Percentiles rank a stretch among this genome's conserved stretches.
Evolutionary conservation across 2,797 vertebrate species (phyloP).

Genomic region (Sebastes ruberrimus): DNA sequence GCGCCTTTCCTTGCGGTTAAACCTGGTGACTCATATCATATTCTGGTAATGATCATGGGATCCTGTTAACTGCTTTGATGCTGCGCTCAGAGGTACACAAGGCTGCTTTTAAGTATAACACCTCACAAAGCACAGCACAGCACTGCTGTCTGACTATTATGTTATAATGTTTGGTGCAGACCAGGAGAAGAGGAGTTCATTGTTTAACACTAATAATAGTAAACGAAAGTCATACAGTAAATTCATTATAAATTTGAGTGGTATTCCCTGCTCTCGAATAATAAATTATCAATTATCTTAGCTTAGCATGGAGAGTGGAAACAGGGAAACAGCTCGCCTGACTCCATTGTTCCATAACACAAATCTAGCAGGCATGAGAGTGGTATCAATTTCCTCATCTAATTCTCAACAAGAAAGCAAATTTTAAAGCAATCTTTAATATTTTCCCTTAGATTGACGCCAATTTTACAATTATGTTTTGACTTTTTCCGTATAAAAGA

Average conservation of each 20-base stretch:
- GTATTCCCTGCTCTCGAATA: background rate
- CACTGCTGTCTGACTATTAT: background rate
- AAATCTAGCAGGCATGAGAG: too few species aligned
- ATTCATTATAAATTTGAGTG: background rate
- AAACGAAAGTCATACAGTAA: background rate
- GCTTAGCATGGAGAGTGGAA: background rate
- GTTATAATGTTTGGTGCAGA: background rate
- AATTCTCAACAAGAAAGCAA: background rate
- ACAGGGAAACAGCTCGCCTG: background rate
- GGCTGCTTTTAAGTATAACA: conserved; percentile 48
- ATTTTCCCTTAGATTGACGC: background rate
- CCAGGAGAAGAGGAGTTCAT: background rate
- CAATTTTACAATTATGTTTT: background rate
- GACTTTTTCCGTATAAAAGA: background rate
- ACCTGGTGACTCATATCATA: conserved; percentile 72
- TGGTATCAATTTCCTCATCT: background rate
- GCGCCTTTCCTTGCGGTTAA: conserved; percentile 68
- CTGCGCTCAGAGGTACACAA: conserved; percentile 39
- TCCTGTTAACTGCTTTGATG: conserved; percentile 71
- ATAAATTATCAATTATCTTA: background rate
- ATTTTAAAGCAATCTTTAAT: background rate
- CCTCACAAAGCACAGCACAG: conserved; percentile 29
- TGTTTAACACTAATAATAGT: background rate
- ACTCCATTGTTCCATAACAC: too few species aligned
- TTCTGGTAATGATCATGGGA: conserved; percentile 75